Percentiles rank a stretch among this genome's conserved stretches.
Conservation (phyloP, 2,113 vertebrate genomes). For the Bambusicola thoracicus region DNA sequence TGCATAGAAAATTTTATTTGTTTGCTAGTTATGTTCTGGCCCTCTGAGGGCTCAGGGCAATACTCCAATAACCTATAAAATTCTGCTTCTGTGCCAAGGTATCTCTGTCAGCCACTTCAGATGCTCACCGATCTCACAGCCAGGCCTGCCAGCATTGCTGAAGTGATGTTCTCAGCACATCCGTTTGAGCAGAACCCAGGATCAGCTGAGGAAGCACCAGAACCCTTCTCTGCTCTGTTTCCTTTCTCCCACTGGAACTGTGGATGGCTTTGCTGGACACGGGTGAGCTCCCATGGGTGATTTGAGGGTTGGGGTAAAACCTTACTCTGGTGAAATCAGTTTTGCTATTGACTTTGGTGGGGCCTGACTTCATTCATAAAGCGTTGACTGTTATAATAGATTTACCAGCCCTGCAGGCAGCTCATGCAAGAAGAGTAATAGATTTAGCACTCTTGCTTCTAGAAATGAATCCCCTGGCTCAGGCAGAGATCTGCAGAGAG, state of each 20-base stretch:
- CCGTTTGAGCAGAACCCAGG: not conserved
- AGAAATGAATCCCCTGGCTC: not conserved
- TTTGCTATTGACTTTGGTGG: conserved; percentile 30
- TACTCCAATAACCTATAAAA: not conserved
- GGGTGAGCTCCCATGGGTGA: not conserved
- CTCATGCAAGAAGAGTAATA: conserved; percentile 15
- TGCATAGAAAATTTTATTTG: not conserved
- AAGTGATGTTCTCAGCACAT: not conserved
- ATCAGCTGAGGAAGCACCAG: not conserved
- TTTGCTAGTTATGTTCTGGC: not conserved
- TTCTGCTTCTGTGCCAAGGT: not conserved
- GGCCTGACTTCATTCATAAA: conserved; percentile 33
- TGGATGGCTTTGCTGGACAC: not conserved
- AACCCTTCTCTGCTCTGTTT: not conserved
- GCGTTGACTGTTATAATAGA: not conserved
- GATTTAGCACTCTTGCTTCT: conserved; percentile 13
- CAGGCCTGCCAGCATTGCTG: not conserved
- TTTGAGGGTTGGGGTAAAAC: not conserved
- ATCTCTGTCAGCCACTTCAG: not conserved
- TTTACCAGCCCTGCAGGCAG: conserved; percentile 33
- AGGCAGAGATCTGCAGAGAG: not conserved
- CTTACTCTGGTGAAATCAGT: not conserved
- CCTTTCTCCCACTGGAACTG: not conserved
- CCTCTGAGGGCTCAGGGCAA: not conserved
- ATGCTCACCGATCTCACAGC: not conserved